Conservation (phyloP, 2,113 vertebrate species). For the Taxidea taxus region DNA sequence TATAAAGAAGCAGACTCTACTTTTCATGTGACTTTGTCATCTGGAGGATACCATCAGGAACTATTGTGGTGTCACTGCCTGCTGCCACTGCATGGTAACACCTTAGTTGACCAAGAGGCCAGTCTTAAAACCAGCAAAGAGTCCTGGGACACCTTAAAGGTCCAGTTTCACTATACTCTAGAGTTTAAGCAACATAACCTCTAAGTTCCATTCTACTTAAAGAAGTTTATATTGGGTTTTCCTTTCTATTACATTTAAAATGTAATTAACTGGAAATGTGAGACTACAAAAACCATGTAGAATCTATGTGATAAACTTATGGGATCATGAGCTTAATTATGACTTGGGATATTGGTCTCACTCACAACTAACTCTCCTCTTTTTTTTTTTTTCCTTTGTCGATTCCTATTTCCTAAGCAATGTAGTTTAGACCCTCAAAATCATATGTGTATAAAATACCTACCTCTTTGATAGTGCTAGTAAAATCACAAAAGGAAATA, state of each 20-base stretch:
- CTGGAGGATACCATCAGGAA: not conserved
- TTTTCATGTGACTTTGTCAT: not conserved
- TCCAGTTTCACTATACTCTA: not conserved
- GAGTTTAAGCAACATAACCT: not conserved
- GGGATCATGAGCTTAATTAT: not conserved
- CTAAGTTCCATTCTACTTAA: not conserved
- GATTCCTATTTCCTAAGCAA: not conserved
- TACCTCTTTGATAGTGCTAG: not conserved
- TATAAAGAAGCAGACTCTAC: not conserved
- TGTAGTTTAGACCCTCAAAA: not conserved
- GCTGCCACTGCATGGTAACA: not conserved
- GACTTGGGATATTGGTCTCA: not conserved
- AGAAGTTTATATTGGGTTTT: not conserved
- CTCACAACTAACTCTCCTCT: not conserved
- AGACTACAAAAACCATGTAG: not conserved
- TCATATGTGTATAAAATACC: not conserved
- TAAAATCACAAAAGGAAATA: not conserved
- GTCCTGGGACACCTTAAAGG: not conserved
- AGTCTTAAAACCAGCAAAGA: not conserved
- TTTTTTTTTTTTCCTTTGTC: not conserved
- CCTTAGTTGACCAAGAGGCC: not conserved
- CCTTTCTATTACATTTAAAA: not conserved
- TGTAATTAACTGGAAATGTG: not conserved
- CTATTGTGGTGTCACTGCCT: not conserved
- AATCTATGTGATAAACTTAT: not conserved